Evolutionary conservation across 2,888 invertebrate genomes (phyloP).

Genomic region (Tinea trinotella): DNA sequence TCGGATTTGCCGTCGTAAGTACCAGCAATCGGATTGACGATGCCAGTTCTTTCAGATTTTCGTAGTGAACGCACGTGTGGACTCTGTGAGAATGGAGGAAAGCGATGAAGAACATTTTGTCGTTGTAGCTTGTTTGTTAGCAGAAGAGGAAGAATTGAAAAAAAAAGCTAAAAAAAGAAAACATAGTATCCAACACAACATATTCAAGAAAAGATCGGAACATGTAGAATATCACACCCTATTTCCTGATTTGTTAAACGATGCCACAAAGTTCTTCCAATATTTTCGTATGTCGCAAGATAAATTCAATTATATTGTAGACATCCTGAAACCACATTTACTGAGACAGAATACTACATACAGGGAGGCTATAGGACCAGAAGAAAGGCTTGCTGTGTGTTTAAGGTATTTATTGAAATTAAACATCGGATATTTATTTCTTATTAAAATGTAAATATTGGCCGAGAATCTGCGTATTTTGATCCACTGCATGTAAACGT

Average conservation of each 20-base stretch:
- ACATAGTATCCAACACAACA: constrained; percentile 20
- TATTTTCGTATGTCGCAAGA: not conserved
- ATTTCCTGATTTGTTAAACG: constrained; percentile 15
- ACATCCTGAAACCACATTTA: not conserved
- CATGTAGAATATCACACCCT: too few species aligned
- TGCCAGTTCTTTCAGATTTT: constrained; percentile 18
- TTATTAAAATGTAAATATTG: too few species aligned
- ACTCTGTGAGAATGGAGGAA: constrained; percentile 19
- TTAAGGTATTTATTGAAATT: too few species aligned
- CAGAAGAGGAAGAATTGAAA: constrained; percentile 8
- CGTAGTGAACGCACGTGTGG: constrained; percentile 17
- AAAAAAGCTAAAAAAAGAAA: constrained; percentile 19
- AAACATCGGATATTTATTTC: too few species aligned
- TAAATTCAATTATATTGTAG: constrained; percentile 10
- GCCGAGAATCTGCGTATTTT: too few species aligned
- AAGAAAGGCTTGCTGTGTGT: too few species aligned
- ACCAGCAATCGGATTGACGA: constrained; percentile 16
- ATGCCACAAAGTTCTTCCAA: not conserved
- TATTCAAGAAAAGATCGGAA: constrained; percentile 20
- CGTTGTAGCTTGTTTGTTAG: not conserved
- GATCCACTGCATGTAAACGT: too few species aligned
- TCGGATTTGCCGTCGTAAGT: not conserved
- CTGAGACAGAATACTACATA: not conserved
- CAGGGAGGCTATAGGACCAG: too few species aligned
- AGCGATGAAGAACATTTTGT: constrained; percentile 20